These are phyloP conservation scores for Vanacampus margaritifer DNA, from an alignment of 2,113 vertebrate genomes.

Conservation along the genomic window DNA sequence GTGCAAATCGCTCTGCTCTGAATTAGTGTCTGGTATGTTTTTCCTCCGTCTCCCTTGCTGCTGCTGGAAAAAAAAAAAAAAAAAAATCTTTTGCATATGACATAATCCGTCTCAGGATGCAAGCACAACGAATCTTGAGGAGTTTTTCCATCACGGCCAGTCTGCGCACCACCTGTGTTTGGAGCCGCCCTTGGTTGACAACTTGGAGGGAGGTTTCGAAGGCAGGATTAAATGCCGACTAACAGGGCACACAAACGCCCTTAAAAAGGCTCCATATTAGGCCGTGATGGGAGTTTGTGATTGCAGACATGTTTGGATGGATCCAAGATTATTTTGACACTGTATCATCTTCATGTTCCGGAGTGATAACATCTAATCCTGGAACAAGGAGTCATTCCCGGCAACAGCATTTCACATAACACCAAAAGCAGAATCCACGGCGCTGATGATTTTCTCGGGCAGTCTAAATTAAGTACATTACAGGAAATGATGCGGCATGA, in stretches of 20 bases:
- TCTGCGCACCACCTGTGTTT: constrained; percentile 6
- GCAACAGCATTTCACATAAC: neutral
- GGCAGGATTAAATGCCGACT: neutral
- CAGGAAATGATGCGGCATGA: constrained; percentile 71
- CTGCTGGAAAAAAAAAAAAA: neutral
- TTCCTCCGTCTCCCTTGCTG: neutral
- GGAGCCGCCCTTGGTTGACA: neutral
- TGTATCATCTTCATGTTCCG: neutral
- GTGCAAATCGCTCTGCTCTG: constrained; percentile 1
- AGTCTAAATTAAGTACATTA: constrained; percentile 71
- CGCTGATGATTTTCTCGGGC: constrained; percentile 60
- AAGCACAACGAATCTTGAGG: constrained; percentile 6
- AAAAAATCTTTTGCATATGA: neutral
- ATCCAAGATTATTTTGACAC: neutral
- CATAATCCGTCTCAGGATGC: neutral
- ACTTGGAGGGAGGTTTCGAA: neutral
- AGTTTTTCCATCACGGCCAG: constrained; percentile 1
- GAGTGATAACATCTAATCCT: neutral
- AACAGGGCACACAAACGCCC: neutral
- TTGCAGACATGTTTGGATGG: neutral
- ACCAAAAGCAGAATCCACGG: constrained; percentile 29
- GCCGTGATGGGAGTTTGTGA: neutral
- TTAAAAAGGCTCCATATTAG: neutral
- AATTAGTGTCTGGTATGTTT: neutral
- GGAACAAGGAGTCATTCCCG: neutral